Evolutionary conservation across 2,888 invertebrate species (phyloP).

Genomic region (Torymus auratus): DNA sequence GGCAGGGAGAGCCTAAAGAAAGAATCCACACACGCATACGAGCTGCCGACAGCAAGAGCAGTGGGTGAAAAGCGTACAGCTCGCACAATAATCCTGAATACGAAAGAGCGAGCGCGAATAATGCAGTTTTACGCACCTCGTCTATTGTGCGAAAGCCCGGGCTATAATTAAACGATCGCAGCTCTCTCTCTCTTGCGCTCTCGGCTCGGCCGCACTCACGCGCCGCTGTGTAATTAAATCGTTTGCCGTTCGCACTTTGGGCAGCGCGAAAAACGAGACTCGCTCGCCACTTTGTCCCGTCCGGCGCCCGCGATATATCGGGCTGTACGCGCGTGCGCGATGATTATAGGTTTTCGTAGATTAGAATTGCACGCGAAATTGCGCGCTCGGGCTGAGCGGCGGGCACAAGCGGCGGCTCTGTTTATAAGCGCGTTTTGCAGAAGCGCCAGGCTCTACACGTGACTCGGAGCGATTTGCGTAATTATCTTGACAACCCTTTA

Average conservation of each 20-base stretch:
- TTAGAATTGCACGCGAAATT: conserved; percentile 45
- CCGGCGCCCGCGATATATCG: background rate
- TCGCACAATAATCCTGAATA: no score
- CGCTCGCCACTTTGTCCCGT: conserved; percentile 29
- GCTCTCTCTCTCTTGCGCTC: conserved; percentile 16
- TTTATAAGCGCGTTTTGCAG: conserved; percentile 7
- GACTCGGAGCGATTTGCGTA: conserved; percentile 52
- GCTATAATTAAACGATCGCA: conserved; percentile 54
- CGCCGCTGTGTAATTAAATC: conserved; percentile 63
- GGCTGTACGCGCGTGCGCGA: background rate
- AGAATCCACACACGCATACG: background rate
- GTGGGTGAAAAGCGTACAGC: no score
- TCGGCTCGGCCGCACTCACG: conserved; percentile 28
- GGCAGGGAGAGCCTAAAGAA: background rate
- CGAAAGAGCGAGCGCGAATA: background rate
- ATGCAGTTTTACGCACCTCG: conserved; percentile 50
- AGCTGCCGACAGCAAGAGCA: no score
- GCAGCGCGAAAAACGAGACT: conserved; percentile 59
- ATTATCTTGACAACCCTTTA: conserved; percentile 49
- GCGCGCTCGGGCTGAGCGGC: background rate
- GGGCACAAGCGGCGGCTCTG: background rate
- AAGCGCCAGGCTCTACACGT: conserved; percentile 42
- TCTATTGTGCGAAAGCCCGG: conserved; percentile 34
- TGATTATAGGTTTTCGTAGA: conserved; percentile 47
- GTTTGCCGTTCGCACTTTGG: conserved; percentile 63